Percentiles rank a stretch among this genome's conserved stretches.
These are phyloP conservation scores for Malurus elegans DNA, from an alignment of 2,113 vertebrate genomes.

Conservation along the genomic window DNA sequence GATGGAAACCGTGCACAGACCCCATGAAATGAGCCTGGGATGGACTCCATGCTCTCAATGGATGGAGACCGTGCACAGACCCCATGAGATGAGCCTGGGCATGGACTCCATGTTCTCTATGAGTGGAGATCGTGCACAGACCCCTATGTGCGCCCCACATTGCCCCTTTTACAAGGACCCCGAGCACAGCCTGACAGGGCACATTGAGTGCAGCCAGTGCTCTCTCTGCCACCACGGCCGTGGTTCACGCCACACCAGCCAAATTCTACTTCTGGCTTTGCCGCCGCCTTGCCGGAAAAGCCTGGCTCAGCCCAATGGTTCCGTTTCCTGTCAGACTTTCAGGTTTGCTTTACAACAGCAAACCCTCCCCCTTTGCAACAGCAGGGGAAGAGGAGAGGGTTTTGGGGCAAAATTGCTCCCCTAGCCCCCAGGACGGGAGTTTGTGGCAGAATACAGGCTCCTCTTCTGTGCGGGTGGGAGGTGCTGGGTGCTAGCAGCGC, in stretches of 20 bases:
- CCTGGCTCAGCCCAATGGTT: neutral
- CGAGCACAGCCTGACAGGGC: neutral
- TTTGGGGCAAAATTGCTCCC: neutral
- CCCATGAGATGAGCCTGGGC: neutral
- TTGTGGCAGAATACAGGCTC: accelerated
- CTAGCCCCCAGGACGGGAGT: accelerated
- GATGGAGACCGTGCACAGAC: neutral
- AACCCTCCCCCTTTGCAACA: neutral
- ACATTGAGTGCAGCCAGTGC: accelerated
- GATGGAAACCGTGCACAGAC: neutral
- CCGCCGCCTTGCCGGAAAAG: neutral
- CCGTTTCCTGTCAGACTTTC: neutral
- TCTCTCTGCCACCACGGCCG: accelerated
- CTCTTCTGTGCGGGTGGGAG: neutral
- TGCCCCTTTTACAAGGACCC: neutral
- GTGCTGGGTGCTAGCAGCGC: neutral
- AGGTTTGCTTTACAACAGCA: neutral
- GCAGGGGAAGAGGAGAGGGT: too few species aligned
- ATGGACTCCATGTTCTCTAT: accelerated
- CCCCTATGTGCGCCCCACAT: too few species aligned
- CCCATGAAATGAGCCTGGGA: neutral
- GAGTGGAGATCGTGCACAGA: neutral
- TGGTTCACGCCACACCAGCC: neutral
- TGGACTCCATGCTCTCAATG: accelerated
- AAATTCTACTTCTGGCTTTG: neutral